These are phyloP conservation scores for Platorchestia sp. DNA, from an alignment of 1,140 invertebrate species.

Conservation along the genomic window DNA sequence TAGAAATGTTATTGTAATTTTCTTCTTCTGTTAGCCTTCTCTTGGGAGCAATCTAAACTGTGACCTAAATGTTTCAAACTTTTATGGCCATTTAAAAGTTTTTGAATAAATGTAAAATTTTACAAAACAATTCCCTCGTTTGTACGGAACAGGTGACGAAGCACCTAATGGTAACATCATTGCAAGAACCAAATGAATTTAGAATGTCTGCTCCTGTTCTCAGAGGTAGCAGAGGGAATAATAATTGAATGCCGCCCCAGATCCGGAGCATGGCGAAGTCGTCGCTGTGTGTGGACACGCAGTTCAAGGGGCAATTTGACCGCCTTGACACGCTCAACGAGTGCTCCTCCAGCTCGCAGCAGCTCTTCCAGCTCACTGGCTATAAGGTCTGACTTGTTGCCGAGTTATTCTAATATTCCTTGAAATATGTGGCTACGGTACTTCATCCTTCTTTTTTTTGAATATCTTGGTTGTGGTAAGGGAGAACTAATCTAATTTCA, in stretches of 20 bases:
- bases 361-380: slow-evolving; percentile 63
- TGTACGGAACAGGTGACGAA: no score
- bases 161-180: no score
- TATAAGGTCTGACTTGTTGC: slow-evolving; percentile 57
- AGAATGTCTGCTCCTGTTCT: no score
- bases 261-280: slow-evolving; percentile 79
- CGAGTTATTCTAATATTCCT: not conserved
- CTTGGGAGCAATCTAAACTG: not conserved
- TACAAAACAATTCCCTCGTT: no score
- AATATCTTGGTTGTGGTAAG: no score
- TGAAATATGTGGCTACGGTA: not conserved
- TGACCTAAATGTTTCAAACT: not conserved
- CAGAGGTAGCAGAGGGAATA: no score
- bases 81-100: not conserved
- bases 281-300: slow-evolving; percentile 84
- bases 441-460: no score
- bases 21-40: no score
- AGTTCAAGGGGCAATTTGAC: slow-evolving; percentile 78
- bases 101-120: not conserved
- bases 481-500: slow-evolving; percentile 51
- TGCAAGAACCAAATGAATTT: no score
- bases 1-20: no score
- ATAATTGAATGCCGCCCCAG: slow-evolving; percentile 69
- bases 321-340: slow-evolving; percentile 77
- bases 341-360: slow-evolving; percentile 59